Conservation (phyloP, 2,888 invertebrate genomes). For the Hypomecis punctinalis region DNA sequence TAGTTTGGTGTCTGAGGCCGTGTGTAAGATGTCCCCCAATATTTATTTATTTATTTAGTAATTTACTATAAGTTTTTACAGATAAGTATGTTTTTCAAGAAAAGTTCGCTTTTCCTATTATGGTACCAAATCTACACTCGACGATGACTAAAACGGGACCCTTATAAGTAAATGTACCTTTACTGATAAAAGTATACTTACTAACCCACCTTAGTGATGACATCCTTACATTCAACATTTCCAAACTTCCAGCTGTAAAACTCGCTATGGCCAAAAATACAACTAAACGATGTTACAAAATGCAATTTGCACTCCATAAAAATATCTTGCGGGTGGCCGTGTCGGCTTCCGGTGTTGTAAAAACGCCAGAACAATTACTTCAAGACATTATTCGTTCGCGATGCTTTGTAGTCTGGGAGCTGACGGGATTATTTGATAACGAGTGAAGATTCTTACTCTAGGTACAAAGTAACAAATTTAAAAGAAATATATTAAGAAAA, state of each 20-base stretch:
- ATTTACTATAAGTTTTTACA: no score
- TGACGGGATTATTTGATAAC: constrained; percentile 10
- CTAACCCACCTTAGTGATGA: background rate
- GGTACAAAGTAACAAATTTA: no score
- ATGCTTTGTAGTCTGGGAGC: constrained; percentile 7
- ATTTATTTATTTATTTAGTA: no score
- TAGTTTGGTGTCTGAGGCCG: no score
- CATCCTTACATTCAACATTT: background rate
- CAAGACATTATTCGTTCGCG: constrained; percentile 14
- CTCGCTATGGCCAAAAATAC: constrained; percentile 6
- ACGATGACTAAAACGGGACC: no score
- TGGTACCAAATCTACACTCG: no score
- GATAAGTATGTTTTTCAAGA: no score
- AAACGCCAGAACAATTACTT: constrained; percentile 35
- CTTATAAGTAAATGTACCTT: background rate
- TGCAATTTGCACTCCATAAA: constrained; percentile 38
- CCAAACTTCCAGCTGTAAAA: background rate
- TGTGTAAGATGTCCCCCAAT: no score
- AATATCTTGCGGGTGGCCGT: constrained; percentile 36
- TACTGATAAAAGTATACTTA: background rate
- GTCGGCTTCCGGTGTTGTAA: constrained; percentile 25
- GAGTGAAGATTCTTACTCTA: background rate
- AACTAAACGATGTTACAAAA: constrained; percentile 13
- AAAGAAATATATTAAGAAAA: no score
- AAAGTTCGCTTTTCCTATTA: no score